phyloP scores from a whole-genome alignment of 2,888 invertebrate species.

The Tachina fera region DNA sequence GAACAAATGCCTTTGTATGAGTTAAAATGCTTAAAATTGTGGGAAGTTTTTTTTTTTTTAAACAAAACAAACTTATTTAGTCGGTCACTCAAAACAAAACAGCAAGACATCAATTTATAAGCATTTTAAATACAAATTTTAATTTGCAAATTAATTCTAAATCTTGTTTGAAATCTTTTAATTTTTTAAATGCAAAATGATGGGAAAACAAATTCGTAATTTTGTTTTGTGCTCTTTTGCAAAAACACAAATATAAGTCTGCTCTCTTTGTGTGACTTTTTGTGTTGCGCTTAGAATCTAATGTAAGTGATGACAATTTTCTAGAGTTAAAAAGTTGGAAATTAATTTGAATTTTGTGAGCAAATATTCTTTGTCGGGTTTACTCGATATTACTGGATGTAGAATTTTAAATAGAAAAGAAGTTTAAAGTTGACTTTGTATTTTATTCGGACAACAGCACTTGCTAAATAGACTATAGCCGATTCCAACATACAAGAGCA shows the following conservation, averaged over 20 bases:
- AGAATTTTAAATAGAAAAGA: too few species aligned
- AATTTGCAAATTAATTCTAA: conserved; percentile 49
- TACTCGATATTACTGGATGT: too few species aligned
- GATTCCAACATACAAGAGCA: too few species aligned
- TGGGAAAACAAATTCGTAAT: conserved; percentile 11
- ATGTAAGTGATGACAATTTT: conserved; percentile 18
- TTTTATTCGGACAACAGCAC: too few species aligned
- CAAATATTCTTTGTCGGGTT: too few species aligned
- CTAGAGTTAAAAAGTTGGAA: background rate
- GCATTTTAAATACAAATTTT: conserved; percentile 38
- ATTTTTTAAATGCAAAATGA: conserved; percentile 8
- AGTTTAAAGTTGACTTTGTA: too few species aligned
- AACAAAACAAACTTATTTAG: conserved; percentile 34
- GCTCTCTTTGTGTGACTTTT: conserved; percentile 19
- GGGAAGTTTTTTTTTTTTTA: conserved; percentile 50
- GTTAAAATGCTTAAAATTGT: conserved; percentile 44
- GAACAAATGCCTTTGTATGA: conserved; percentile 47
- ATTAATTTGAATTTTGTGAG: too few species aligned
- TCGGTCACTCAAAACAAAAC: conserved; percentile 22
- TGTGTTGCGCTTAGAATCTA: background rate
- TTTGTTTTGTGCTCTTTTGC: conserved; percentile 21
- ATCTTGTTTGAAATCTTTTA: conserved; percentile 29
- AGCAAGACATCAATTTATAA: conserved; percentile 5
- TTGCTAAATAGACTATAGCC: too few species aligned
- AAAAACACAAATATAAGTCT: background rate